Evolutionary conservation across 2,888 invertebrate species (phyloP), one percentile per base, ranked within the genome.

Genomic region (Zeuzera pyrina): DNA sequence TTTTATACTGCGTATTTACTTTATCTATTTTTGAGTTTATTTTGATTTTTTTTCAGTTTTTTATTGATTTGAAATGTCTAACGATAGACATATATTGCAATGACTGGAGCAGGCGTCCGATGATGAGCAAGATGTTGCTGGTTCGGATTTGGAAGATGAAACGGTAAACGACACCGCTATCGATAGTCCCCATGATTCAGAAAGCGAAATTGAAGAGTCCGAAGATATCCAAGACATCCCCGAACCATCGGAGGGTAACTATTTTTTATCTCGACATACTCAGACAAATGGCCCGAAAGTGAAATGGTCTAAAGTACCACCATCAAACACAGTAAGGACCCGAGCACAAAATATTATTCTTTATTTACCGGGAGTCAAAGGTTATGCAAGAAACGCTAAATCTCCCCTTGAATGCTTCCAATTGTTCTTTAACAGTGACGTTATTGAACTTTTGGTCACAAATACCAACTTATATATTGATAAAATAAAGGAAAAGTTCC

Each of bases 71-170:
- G 15, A 34, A 36, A 41, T 32, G 32, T 16, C 29, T 29, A 38
- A 38, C n/a, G n/a, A n/a, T n/a, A n/a, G n/a, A n/a, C n/a, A n/a
- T n/a, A n/a, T 41, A 34, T 28, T 36, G 38, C 43, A 42, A 36
- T 43, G 43, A 39, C 31, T 43, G 33, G 36, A 34, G 11, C 41
- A 42, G 29, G 21, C 33, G 23, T 27, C 33, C 15, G 39, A 43
- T 41, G 37, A 39, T 29, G 41, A 42, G 38, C 33, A 41, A 42
- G 41, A 39, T 36, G 39, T 41, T 27, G 39, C 39, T 38, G 37
- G 36, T 39, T 43, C 37, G 19, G 39, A 33, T 33, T 43, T 39
- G 19, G 41, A 43, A 36, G 36, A 38, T 26, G 36, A 43, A 33
- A 38, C 34, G 12, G 25, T 31, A 33, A 30, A 38, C 26, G 32